Evolutionary conservation across 2,797 vertebrate species (phyloP).

Genomic region (Scyliorhinus canicula): DNA sequence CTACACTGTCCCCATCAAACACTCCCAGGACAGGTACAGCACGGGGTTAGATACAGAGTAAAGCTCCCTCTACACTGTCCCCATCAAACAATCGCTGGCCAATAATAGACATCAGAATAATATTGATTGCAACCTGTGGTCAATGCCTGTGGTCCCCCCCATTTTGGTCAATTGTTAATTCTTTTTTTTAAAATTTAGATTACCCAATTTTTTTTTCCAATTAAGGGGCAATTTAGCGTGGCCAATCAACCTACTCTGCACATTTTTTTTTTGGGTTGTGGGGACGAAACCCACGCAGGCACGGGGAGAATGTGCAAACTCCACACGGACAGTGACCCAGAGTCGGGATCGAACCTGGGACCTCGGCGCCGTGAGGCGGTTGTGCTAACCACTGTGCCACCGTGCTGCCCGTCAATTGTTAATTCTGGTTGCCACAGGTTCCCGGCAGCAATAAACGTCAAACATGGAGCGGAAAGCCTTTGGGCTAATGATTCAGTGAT

Average conservation of each 20-base stretch:
- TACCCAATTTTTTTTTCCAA: too few species aligned
- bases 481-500: background rate
- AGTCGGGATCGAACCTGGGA: too few species aligned
- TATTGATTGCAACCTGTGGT: background rate
- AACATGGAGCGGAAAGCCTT: background rate
- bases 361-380: too few species aligned
- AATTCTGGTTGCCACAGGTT: background rate
- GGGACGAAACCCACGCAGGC: too few species aligned
- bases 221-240: too few species aligned
- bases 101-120: background rate
- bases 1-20: conserved; percentile 1
- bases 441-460: background rate
- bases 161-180: background rate
- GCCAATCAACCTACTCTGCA: too few species aligned
- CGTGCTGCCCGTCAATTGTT: too few species aligned
- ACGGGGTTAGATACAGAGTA: background rate
- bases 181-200: too few species aligned
- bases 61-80: background rate
- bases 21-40: background rate
- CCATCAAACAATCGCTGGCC: background rate
- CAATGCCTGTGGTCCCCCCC: background rate
- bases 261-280: too few species aligned
- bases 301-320: too few species aligned
- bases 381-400: too few species aligned
- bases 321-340: too few species aligned